Conservation (phyloP, 2,888 invertebrate species). For the Acanthosepion lycidas region DNA sequence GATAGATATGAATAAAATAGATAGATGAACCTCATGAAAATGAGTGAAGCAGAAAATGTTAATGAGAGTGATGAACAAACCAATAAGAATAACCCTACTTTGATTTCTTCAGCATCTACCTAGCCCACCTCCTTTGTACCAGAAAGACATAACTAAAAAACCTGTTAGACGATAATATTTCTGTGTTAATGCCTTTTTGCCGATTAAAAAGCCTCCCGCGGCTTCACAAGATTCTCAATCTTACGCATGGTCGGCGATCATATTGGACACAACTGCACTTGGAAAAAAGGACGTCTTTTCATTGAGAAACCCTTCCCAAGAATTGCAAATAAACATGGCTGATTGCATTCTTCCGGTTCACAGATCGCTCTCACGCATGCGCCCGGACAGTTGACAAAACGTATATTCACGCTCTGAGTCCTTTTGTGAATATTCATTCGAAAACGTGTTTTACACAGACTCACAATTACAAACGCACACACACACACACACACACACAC, state of each 20-base stretch:
- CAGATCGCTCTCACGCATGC: neutral
- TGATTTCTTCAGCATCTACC: neutral
- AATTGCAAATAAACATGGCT: slow-evolving; percentile 6
- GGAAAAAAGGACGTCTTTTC: neutral
- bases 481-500: neutral
- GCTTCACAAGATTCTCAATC: neutral
- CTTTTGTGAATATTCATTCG: neutral
- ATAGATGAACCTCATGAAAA: neutral
- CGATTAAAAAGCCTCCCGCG: neutral
- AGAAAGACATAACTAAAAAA: too few species aligned
- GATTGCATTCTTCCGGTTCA: slow-evolving; percentile 9
- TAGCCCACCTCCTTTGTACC: neutral
- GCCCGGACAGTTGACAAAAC: neutral
- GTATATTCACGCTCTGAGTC: neutral
- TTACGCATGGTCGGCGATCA: neutral
- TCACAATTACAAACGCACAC: neutral
- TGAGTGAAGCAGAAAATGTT: neutral
- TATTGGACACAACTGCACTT: slow-evolving; percentile 13
- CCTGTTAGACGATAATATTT: slow-evolving; percentile 15
- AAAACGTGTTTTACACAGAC: neutral
- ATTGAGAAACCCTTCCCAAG: neutral
- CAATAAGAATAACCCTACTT: neutral
- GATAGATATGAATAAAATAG: neutral
- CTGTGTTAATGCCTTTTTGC: neutral
- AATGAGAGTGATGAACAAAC: neutral